Conservation (phyloP, 1,140 invertebrate genomes). For the Himalopsyche phryganea region DNA sequence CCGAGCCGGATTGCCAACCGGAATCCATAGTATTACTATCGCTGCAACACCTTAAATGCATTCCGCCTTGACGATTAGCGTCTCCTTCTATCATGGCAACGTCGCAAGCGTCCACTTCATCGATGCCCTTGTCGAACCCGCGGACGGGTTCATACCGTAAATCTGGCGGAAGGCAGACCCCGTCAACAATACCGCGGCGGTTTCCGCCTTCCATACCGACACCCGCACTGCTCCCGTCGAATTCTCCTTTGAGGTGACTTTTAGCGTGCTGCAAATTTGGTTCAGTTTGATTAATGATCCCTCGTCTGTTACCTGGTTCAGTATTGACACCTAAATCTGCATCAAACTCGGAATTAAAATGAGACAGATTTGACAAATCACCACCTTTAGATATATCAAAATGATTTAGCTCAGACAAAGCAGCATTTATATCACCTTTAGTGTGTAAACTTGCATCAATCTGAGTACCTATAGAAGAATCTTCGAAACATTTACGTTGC, state of each 20-base stretch:
- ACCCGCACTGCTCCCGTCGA: not conserved
- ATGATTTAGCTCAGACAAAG: too few species aligned
- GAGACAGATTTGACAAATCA: too few species aligned
- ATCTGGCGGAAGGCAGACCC: slow-evolving; percentile 45
- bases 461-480: too few species aligned
- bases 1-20: slow-evolving; percentile 51
- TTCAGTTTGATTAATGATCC: too few species aligned
- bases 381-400: too few species aligned
- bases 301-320: too few species aligned
- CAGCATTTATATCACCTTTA: too few species aligned
- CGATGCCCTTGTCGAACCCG: slow-evolving; percentile 29
- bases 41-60: slow-evolving; percentile 44
- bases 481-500: too few species aligned
- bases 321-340: too few species aligned
- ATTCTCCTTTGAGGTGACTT: not conserved
- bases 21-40: slow-evolving; percentile 54
- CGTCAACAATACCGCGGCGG: slow-evolving; percentile 9
- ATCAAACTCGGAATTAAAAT: too few species aligned
- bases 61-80: slow-evolving; percentile 38
- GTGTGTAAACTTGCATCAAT: too few species aligned
- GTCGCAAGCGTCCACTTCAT: not conserved
- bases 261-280: not conserved
- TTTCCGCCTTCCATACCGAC: not conserved
- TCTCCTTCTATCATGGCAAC: slow-evolving; percentile 37
- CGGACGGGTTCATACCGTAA: slow-evolving; percentile 47